phyloP scores from a whole-genome alignment of 2,113 vertebrate genomes.

The Corythornis vintsioides region DNA sequence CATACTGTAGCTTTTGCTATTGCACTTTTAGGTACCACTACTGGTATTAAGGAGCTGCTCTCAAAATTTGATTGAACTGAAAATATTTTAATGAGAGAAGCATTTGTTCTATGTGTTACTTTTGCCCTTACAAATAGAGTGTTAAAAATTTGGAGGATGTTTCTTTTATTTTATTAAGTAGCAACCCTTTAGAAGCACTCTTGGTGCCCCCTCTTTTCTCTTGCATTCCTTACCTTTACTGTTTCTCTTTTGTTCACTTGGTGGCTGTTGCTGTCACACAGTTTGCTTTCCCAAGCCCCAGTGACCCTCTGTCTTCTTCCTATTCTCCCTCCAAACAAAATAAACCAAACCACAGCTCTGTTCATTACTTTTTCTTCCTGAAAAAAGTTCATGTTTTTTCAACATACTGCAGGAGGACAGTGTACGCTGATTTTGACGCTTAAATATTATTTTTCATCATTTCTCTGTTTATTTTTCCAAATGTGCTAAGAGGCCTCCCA shows the following conservation, averaged over 20 bases:
- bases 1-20: neutral
- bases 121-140: neutral
- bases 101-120: neutral
- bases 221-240: neutral
- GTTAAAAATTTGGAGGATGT: neutral
- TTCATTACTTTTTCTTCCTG: neutral
- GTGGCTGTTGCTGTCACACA: neutral
- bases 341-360: neutral
- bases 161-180: neutral
- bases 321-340: conserved; percentile 13
- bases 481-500: conserved; percentile 57
- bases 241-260: neutral
- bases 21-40: neutral
- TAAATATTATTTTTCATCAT: conserved; percentile 53
- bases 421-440: conserved; percentile 48
- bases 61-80: neutral
- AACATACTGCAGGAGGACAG: conserved; percentile 12
- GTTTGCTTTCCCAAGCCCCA: neutral
- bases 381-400: conserved; percentile 17
- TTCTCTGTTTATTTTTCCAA: conserved; percentile 65
- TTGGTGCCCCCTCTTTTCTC: neutral
- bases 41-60: neutral
- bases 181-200: neutral
- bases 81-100: neutral
- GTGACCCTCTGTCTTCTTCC: neutral